Percentiles rank a stretch among this genome's conserved stretches.
Evolutionary conservation across 1,140 invertebrate genomes (phyloP).

Genomic region (Physella acuta): DNA sequence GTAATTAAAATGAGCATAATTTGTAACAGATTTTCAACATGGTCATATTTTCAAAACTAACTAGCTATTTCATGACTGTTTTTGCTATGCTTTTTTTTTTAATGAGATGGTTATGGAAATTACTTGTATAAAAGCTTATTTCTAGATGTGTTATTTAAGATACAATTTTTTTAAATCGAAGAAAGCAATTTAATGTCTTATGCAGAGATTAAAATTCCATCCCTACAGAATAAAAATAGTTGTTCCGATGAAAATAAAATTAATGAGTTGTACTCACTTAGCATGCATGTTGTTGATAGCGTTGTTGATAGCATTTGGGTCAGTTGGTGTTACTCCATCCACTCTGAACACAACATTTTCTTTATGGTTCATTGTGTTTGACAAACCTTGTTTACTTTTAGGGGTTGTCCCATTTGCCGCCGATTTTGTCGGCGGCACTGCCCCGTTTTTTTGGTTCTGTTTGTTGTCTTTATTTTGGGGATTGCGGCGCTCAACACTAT

Average conservation of each 20-base stretch:
- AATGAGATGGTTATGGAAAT: too few species aligned
- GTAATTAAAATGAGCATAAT: background rate
- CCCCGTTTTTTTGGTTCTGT: conserved; percentile 53
- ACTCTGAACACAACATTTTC: conserved; percentile 63
- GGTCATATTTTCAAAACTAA: too few species aligned
- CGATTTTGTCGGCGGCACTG: conserved; percentile 37
- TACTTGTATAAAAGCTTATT: too few species aligned
- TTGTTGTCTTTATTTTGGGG: conserved; percentile 45
- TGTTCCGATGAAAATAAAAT: too few species aligned
- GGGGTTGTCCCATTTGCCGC: conserved; percentile 43
- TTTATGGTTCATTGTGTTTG: conserved; percentile 40
- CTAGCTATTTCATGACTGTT: too few species aligned
- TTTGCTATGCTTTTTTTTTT: too few species aligned
- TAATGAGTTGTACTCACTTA: conserved; percentile 47
- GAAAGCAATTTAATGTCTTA: too few species aligned
- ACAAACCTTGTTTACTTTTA: conserved; percentile 39
- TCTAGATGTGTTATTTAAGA: too few species aligned
- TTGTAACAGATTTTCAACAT: too few species aligned
- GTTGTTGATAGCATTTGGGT: conserved; percentile 66
- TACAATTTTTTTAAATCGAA: too few species aligned
- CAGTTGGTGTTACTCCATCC: conserved; percentile 66
- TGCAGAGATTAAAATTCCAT: too few species aligned
- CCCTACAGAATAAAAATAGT: too few species aligned
- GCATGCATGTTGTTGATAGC: conserved; percentile 60
- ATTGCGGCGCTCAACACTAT: conserved; percentile 39